Evolutionary conservation across 2,888 invertebrate genomes (phyloP), one percentile per base, ranked within the genome.

Genomic region (Sialis fuliginosa): DNA sequence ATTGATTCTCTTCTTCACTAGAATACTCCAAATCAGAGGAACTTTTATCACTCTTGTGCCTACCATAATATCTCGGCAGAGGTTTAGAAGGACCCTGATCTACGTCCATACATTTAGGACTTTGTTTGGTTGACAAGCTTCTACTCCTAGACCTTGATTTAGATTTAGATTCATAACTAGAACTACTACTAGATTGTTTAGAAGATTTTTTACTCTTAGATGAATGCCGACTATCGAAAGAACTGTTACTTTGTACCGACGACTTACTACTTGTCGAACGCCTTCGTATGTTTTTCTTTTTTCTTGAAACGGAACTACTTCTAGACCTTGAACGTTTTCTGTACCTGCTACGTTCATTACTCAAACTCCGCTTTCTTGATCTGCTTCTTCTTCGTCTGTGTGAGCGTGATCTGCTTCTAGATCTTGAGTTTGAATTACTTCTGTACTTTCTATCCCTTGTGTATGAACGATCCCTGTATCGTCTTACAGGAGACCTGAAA

Each of bases 21-120:
- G 54, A 48, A 47, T 57, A 59, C 40, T 62, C 63, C 30, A 66
- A 58, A 44, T 66, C 67, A 6, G 69, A 68, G 1, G 72, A 71
- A 35, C 72, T 70, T 40, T 69, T 67, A 52, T 71, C 68, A 35
- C 70, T 72, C 48, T 68, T 68, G 52, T 68, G 71, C 39, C 74
- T 62, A 30, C 75, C 75, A 54, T 75, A 75, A 56, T 75, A 75
- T 48, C 74, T 65, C 47, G 71, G 69, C 2, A 70, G 55, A 1
- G 70, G 63, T 5, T 64, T 55, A 50, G 59, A 62, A 4, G 61
- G 61, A 6, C 47, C 32, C 10, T 39, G 12, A 10, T 48, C 48
- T 41, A 42, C 39, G 37, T 42, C 42, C 30, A 39, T 37, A 35
- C 31, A 43, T 40, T 13, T 46, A 10, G 22, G 31, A 10, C 12